A percentile compares a stretch with the other conserved stretches of the same genome.
phyloP scores from a whole-genome alignment of 2,113 vertebrate species.

The Cryptomyrus ogoouensis region DNA sequence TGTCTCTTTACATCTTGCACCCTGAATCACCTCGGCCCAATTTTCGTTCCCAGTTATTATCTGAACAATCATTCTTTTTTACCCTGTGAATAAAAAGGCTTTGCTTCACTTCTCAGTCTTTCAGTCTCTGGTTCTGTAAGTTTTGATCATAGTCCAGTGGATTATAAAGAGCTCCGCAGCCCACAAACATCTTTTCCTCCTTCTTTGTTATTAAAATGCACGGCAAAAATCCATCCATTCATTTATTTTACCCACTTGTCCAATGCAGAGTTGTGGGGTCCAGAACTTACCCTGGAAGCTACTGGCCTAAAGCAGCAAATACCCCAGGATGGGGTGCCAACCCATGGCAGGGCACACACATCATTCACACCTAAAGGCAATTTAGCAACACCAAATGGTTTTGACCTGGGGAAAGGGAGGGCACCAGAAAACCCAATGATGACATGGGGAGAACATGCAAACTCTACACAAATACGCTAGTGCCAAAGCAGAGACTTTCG shows the following conservation, averaged over 20 bases:
- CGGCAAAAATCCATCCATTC: neutral
- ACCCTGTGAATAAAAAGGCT: neutral
- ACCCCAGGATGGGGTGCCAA: neutral
- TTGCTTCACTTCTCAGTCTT: constrained; percentile 30
- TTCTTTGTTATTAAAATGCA: neutral
- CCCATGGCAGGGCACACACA: neutral
- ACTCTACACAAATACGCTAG: neutral
- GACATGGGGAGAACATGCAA: neutral
- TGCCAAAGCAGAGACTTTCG: neutral
- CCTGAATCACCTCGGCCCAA: constrained; percentile 24
- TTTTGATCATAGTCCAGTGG: neutral
- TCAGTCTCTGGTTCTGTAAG: constrained; percentile 14
- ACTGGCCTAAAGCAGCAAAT: neutral
- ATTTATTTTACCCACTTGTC: neutral
- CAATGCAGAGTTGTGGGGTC: neutral
- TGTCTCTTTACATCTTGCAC: neutral
- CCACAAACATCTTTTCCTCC: neutral
- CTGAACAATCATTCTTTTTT: neutral
- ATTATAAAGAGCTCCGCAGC: neutral
- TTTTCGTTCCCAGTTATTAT: neutral
- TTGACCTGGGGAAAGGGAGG: neutral
- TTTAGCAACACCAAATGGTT: neutral
- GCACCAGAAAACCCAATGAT: neutral
- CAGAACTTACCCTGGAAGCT: neutral
- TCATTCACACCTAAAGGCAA: neutral